A percentile compares a stretch with the other conserved stretches of the same genome.
These are phyloP conservation scores for Gambusia holbrooki DNA, from an alignment of 2,113 vertebrate species.

Conservation along the genomic window DNA sequence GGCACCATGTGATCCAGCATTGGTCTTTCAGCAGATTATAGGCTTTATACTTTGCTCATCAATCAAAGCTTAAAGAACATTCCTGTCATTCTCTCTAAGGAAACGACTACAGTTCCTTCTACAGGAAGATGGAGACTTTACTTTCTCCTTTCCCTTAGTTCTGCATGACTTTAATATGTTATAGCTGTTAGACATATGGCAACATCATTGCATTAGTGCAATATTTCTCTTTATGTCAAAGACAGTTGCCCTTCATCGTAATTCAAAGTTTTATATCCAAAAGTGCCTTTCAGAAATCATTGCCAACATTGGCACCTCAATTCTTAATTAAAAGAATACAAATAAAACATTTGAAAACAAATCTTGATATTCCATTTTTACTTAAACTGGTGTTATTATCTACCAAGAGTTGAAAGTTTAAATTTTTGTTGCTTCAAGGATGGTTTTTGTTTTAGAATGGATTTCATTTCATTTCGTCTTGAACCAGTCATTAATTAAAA, in stretches of 20 bases:
- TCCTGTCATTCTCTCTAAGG: constrained; percentile 47
- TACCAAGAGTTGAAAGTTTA: too few relatives aligned
- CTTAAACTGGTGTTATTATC: too few relatives aligned
- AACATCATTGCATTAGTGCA: not conserved
- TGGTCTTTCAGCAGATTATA: constrained; percentile 57
- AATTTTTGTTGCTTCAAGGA: too few relatives aligned
- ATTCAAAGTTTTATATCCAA: not conserved
- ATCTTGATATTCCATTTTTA: too few relatives aligned
- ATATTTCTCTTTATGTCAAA: not conserved
- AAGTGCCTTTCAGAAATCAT: too few relatives aligned
- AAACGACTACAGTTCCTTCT: constrained; percentile 42
- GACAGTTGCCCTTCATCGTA: not conserved
- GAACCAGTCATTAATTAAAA: too few relatives aligned
- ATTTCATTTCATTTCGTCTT: too few relatives aligned
- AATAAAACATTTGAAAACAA: too few relatives aligned
- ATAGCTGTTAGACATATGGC: constrained; percentile 32
- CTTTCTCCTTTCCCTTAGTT: constrained; percentile 38
- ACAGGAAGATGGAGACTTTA: constrained; percentile 32
- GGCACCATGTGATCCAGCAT: constrained; percentile 53
- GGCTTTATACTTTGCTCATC: constrained; percentile 60
- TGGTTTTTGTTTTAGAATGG: too few relatives aligned
- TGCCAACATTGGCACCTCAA: too few relatives aligned
- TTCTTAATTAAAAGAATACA: too few relatives aligned
- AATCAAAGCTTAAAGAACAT: constrained; percentile 51
- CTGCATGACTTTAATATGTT: constrained; percentile 38